A percentile compares a stretch with the other conserved stretches of the same genome.
These are phyloP conservation scores for Formica selysi DNA, from an alignment of 1,140 invertebrate genomes.

Conservation along the genomic window DNA sequence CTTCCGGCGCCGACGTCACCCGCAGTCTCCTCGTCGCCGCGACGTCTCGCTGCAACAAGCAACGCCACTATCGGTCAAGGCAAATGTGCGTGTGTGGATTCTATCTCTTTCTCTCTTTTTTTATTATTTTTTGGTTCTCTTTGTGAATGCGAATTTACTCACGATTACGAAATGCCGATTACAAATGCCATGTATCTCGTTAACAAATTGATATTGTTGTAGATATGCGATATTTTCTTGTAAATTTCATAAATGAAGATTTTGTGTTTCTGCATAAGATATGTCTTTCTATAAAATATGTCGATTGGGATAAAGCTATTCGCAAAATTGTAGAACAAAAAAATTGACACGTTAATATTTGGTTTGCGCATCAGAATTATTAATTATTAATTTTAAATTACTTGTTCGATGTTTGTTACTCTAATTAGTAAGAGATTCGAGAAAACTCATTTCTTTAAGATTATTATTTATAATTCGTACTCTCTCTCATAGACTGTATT, in stretches of 20 bases:
- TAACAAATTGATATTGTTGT: conserved; percentile 28
- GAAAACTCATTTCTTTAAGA: background rate
- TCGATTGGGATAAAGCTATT: background rate
- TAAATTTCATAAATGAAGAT: background rate
- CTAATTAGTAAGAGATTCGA: background rate
- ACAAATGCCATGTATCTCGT: conserved; percentile 34
- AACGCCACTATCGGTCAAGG: conserved; percentile 87
- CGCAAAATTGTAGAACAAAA: background rate
- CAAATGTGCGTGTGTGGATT: conserved; percentile 78
- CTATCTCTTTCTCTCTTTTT: conserved; percentile 58
- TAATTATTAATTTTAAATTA: background rate
- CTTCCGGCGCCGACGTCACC: conserved; percentile 85
- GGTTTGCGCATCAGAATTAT: background rate
- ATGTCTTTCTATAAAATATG: background rate
- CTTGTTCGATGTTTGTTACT: background rate
- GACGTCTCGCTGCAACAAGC: conserved; percentile 87
- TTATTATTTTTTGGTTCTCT: background rate
- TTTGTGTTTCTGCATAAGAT: background rate
- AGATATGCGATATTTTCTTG: background rate
- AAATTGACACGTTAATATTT: conserved; percentile 2
- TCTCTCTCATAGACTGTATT: background rate
- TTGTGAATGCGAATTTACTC: background rate
- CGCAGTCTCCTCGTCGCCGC: conserved; percentile 85
- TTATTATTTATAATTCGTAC: background rate
- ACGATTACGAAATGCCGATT: background rate